phyloP scores from a whole-genome alignment of 2,888 invertebrate species.

The Aspidiotus destructor region DNA sequence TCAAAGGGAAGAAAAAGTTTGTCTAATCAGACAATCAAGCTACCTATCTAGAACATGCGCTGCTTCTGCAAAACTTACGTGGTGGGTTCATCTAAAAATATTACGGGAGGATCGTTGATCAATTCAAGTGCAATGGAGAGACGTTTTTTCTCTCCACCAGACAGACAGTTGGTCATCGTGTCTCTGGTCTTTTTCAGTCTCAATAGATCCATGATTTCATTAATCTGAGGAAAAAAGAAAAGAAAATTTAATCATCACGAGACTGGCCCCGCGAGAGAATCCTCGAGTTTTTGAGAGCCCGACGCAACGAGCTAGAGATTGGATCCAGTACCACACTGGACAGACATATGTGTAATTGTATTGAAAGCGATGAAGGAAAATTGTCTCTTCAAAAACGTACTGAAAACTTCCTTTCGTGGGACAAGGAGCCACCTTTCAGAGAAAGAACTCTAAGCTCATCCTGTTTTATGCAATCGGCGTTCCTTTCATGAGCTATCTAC shows the following conservation, averaged over 20 bases:
- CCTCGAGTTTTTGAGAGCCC: too few relatives aligned
- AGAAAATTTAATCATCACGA: constrained; percentile 5
- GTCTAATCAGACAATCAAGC: neutral
- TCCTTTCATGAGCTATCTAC: too few relatives aligned
- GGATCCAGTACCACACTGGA: too few relatives aligned
- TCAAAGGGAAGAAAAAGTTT: neutral
- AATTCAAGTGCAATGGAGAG: constrained; percentile 88
- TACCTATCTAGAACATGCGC: neutral
- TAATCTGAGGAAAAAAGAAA: constrained; percentile 53
- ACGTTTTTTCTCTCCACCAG: constrained; percentile 86
- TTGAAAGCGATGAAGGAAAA: too few relatives aligned
- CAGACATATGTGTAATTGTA: too few relatives aligned
- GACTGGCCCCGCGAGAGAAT: too few relatives aligned
- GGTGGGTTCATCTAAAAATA: constrained; percentile 93
- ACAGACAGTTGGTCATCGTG: constrained; percentile 63
- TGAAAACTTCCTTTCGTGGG: too few relatives aligned
- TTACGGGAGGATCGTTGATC: constrained; percentile 86
- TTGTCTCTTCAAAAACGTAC: too few relatives aligned
- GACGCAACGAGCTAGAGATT: too few relatives aligned
- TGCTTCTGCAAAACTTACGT: constrained; percentile 57
- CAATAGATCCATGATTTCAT: constrained; percentile 73
- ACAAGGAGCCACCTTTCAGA: too few relatives aligned
- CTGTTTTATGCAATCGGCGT: too few relatives aligned
- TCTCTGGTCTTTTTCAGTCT: constrained; percentile 62
- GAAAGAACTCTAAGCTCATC: too few relatives aligned